Conservation (phyloP, 2,797 vertebrate genomes). For the Sylvilagus floridanus region DNA sequence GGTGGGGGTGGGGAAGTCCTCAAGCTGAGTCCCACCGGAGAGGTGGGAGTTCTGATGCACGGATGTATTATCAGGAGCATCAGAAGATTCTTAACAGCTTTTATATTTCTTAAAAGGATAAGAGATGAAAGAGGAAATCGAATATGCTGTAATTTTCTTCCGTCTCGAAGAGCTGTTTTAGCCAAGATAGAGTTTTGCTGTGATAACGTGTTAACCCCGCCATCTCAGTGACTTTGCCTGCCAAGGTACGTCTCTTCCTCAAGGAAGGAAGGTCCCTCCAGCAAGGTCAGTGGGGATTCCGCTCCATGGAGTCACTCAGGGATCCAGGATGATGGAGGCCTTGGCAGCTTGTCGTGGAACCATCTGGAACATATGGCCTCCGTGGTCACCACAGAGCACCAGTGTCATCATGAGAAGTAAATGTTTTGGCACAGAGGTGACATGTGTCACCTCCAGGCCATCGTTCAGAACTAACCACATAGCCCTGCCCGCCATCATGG, state of each 20-base stretch:
- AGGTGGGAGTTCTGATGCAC: constrained; percentile 10
- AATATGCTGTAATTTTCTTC: constrained; percentile 45
- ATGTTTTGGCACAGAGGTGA: background rate
- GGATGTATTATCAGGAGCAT: constrained; percentile 41
- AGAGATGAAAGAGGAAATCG: constrained; percentile 46
- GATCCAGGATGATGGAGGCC: background rate
- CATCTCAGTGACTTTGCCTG: background rate
- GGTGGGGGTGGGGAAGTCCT: background rate
- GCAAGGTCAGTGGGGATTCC: background rate
- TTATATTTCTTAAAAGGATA: constrained; percentile 62
- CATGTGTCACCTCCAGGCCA: background rate
- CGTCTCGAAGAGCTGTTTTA: constrained; percentile 33
- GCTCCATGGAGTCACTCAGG: background rate
- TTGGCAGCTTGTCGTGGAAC: background rate
- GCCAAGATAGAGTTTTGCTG: background rate
- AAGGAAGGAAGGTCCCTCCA: no score
- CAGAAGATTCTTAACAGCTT: constrained; percentile 28
- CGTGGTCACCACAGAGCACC: background rate
- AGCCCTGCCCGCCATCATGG: background rate
- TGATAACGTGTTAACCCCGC: background rate
- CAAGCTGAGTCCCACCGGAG: background rate
- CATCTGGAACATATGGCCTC: background rate
- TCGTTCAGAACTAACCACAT: background rate
- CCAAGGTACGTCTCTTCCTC: background rate
- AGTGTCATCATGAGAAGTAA: background rate